Base-by-base conservation (phyloP, 1,140 invertebrate genomes). In the Diorhabda elongata region DNA sequence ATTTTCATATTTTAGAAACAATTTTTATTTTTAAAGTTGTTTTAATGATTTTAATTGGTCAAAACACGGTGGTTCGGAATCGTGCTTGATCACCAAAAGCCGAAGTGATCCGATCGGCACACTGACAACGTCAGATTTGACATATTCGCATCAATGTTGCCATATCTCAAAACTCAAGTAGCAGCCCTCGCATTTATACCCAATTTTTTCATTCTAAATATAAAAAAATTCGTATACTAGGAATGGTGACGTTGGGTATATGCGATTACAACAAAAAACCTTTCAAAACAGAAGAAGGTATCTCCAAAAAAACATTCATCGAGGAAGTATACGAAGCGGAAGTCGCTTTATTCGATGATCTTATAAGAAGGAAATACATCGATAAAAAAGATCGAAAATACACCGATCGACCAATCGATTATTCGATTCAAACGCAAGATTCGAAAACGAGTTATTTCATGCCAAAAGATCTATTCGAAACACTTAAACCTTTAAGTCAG, bases 231-330 rank as follows among this genome's bases (percentile, higher is more conserved):
- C 26, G 26, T 26, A 26, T 26, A 2, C 1, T 58, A 64, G 76
- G 74, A 56, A 76, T 78, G 76, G 67, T 69, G 56, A 76, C 77
- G 11, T 61, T 78, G 5, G 77, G 76, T 47, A 69, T 78, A n/a
- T 74, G 73, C 66, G 61, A 58, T 0, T 77, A 64, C 63, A 75
- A 75, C 68, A 68, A 73, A 58, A 61, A 73, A 43, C 76, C 74
- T 7, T 63, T 45, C 8, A 42, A 71, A 3, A 68, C 72, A 5
- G 58, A 57, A 7, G 74, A 78, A 62, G 72, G 69, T 64, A 68
- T 72, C 58, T 64, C 76, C 4, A 72, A 73, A 58, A 61, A 75
- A 26, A 66, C 62, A 5, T 77, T 77, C 56, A 61, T 76, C 6
- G 71, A 76, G 62, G 77, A 78, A 71, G 71, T 68, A 57, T 77